These are phyloP conservation scores for Adrianichthys oophorus DNA, from an alignment of 2,797 vertebrate species.

Conservation along the genomic window DNA sequence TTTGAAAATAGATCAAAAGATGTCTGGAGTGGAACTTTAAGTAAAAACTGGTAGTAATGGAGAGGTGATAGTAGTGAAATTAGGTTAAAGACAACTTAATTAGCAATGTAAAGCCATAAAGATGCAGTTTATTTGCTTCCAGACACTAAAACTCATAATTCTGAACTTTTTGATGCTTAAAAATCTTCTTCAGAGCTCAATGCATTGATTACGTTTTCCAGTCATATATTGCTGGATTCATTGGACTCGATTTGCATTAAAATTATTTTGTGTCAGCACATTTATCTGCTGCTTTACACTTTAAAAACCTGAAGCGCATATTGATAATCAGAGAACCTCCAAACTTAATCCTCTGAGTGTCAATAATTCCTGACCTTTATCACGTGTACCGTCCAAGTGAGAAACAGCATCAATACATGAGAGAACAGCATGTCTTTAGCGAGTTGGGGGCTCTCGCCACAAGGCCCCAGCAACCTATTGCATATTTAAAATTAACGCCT, in stretches of 20 bases:
- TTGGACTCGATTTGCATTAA: too few species aligned
- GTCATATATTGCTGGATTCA: too few species aligned
- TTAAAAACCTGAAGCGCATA: too few species aligned
- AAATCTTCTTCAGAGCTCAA: too few species aligned
- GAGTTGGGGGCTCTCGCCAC: slow-evolving; percentile 7
- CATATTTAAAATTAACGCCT: slow-evolving; percentile 37
- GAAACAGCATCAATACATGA: slow-evolving; percentile 19
- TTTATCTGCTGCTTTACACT: too few species aligned
- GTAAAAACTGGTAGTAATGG: not conserved
- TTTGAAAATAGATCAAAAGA: too few species aligned
- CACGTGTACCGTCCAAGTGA: slow-evolving; percentile 4
- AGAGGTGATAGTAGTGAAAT: not conserved
- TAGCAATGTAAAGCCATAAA: slow-evolving; percentile 45
- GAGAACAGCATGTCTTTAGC: slow-evolving; percentile 20
- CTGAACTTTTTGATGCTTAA: too few species aligned
- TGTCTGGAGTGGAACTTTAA: too few species aligned
- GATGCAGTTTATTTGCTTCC: not conserved
- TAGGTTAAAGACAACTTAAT: slow-evolving; percentile 8
- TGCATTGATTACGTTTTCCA: too few species aligned
- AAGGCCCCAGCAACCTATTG: slow-evolving; percentile 6
- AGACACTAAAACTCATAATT: not conserved
- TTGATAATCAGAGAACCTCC: too few species aligned
- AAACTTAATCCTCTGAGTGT: not conserved
- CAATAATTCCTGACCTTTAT: slow-evolving; percentile 3
- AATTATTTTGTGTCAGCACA: too few species aligned